Base-by-base conservation (phyloP, 2,888 invertebrate species). In the Dromius quadrimaculatus region DNA sequence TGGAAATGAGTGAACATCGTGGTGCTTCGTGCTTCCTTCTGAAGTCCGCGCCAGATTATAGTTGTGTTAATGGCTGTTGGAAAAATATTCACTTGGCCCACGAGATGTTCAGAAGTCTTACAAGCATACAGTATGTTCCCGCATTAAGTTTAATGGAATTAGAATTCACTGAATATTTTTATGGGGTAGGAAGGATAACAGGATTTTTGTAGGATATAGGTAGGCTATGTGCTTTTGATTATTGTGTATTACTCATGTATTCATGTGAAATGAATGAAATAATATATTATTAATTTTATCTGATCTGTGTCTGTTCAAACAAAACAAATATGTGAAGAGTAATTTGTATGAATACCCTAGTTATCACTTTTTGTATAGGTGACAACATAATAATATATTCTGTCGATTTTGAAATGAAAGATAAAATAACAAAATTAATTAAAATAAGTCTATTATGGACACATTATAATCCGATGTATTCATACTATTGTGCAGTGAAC, bases 381-480 rank as follows among this genome's bases (percentile, higher is more conserved):
- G 28, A 54, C 23, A 54, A 54, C 28, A 50, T 54, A 54, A 23
- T 28, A 17, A 54, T 54, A 28, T 54, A 54, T 54, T 15, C 11
- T 54, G 28, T 13, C 23, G 28, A 54, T 54, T 15, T 54, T 54
- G 11, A 28, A 11, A 28, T 11, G 50, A 23, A 23, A 23, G 28
- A 23, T 47, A 47, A 47, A 41, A 41, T 11, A 41, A 41, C 41
- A 41, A 41, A 54, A 54, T 54, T 54, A 54, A 54, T 54, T 54
- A 54, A 54, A 54, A 54, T 4, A 54, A 54, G 50, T 54, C 50
- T 28, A 54, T 54, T 54, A 54, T 28, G 9, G 23, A 11, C 23
- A 17, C 15, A 28, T 54, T 54, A 47, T 47, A 54, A 54, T 54
- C 50, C 15, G 19, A 20, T 22, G 47, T 47, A 47, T 47, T 47